Conservation (phyloP, 1,140 invertebrate species). For the Conus ventricosus region DNA sequence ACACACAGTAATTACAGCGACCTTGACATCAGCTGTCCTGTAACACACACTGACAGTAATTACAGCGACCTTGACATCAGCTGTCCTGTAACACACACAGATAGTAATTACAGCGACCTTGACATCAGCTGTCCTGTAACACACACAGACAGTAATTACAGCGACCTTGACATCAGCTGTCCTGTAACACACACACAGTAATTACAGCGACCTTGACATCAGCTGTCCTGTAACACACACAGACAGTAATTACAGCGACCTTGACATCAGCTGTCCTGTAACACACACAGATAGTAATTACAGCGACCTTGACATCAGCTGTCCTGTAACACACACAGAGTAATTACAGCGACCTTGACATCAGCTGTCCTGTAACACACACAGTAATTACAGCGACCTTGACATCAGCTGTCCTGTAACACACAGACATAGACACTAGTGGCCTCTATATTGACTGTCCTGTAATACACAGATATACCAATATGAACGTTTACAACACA, state of each 20-base stretch:
- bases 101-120: slow-evolving; percentile 38
- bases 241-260: slow-evolving; percentile 16
- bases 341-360: background rate
- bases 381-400: too few relatives aligned
- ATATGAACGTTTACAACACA: background rate
- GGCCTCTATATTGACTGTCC: slow-evolving; percentile 34
- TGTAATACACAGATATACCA: slow-evolving; percentile 17
- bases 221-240: slow-evolving; percentile 37
- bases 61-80: too few relatives aligned
- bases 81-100: background rate
- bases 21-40: too few relatives aligned
- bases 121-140: slow-evolving; percentile 58
- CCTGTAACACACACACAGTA: slow-evolving; percentile 27
- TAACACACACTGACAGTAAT: too few relatives aligned
- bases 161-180: too few relatives aligned
- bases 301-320: background rate
- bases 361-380: too few relatives aligned
- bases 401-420: too few relatives aligned
- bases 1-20: too few relatives aligned
- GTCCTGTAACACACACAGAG: background rate
- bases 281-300: background rate
- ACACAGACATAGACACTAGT: too few relatives aligned
- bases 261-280: slow-evolving; percentile 30
- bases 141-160: too few relatives aligned
- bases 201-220: too few relatives aligned